Percentiles rank a stretch among this genome's conserved stretches.
These are phyloP conservation scores for Sesia bembeciformis DNA, from an alignment of 2,888 invertebrate species.

Conservation along the genomic window DNA sequence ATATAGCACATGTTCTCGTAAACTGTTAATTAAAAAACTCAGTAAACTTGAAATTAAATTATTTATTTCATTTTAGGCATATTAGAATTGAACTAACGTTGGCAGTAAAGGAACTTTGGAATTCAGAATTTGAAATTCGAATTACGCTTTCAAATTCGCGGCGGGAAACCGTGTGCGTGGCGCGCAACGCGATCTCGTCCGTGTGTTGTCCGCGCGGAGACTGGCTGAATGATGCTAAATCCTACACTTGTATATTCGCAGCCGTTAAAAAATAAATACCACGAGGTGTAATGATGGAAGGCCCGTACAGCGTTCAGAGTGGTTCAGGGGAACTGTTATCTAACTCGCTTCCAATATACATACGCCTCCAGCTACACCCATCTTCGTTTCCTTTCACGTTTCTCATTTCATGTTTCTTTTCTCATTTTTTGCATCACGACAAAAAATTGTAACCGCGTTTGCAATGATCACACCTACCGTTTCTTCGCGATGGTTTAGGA, in stretches of 20 bases:
- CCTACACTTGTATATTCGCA: conserved; percentile 60
- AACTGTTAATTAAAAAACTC: neutral
- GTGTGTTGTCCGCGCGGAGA: conserved; percentile 57
- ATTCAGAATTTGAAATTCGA: conserved; percentile 19
- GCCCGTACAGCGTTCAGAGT: conserved; percentile 23
- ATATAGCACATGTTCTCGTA: conserved; percentile 39
- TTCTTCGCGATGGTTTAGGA: too few relatives aligned
- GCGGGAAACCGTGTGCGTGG: conserved; percentile 44
- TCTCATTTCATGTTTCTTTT: too few relatives aligned
- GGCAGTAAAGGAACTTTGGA: conserved; percentile 23
- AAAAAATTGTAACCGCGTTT: too few relatives aligned
- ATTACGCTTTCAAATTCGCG: conserved; percentile 42
- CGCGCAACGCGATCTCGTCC: conserved; percentile 46
- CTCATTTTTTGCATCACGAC: too few relatives aligned
- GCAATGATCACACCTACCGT: too few relatives aligned
- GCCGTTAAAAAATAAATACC: conserved; percentile 63
- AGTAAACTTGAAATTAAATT: neutral
- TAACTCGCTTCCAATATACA: conserved; percentile 26
- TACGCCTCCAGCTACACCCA: conserved; percentile 8
- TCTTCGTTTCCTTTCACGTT: conserved; percentile 11
- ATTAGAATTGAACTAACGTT: conserved; percentile 20
- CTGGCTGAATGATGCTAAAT: conserved; percentile 54
- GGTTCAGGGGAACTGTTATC: conserved; percentile 52
- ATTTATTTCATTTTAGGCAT: conserved; percentile 69
- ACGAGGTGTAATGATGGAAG: conserved; percentile 59